A percentile compares a stretch with the other conserved stretches of the same genome.
Conservation (phyloP, 2,797 vertebrate genomes). For the Leontocebus nigricollis region DNA sequence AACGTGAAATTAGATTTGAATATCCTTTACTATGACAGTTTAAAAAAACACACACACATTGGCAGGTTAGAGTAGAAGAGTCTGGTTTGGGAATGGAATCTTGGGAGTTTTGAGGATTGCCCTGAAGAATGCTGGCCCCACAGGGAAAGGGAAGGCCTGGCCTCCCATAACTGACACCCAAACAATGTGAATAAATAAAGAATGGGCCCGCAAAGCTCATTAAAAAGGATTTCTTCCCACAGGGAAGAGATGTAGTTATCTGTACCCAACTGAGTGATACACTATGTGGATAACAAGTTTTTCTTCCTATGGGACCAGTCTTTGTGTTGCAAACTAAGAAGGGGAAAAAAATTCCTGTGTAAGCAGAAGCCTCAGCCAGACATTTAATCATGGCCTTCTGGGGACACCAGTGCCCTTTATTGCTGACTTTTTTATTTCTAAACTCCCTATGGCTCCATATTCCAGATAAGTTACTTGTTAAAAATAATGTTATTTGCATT, state of each 20-base stretch:
- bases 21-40: background rate
- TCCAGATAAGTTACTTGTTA: constrained; percentile 40
- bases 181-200: background rate
- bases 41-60: background rate
- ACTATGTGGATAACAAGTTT: constrained; percentile 2
- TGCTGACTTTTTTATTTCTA: constrained; percentile 55
- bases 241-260: constrained; percentile 23
- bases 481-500: constrained; percentile 45
- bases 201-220: background rate
- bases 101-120: background rate
- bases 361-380: background rate
- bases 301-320: constrained; percentile 3
- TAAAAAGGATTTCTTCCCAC: constrained; percentile 26
- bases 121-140: background rate
- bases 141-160: background rate
- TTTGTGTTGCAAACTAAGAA: constrained; percentile 46
- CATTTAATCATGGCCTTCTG: background rate
- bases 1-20: background rate
- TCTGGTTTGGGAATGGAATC: background rate
- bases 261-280: constrained; percentile 24
- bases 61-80: background rate
- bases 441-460: background rate
- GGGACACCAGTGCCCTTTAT: background rate
- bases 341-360: background rate
- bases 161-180: background rate